These are phyloP conservation scores for Amphiprion percula DNA, from an alignment of 2,113 vertebrate species.

Conservation along the genomic window DNA sequence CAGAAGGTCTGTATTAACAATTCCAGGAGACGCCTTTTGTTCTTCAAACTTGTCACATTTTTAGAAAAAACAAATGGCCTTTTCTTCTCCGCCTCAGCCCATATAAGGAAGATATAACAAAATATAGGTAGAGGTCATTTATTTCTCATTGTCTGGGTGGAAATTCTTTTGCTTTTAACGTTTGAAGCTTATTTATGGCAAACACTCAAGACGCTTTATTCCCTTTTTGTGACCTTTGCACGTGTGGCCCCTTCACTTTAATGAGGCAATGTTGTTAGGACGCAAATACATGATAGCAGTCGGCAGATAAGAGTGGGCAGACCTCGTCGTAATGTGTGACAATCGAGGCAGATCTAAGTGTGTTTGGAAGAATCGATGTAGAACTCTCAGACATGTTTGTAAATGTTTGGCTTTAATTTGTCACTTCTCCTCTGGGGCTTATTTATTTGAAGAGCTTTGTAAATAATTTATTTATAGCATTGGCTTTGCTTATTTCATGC, in stretches of 20 bases:
- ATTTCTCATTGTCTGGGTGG: background rate
- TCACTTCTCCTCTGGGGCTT: conserved; percentile 1
- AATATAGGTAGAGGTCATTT: background rate
- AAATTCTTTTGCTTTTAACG: background rate
- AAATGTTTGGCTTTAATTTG: conserved; percentile 48
- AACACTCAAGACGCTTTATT: conserved; percentile 15
- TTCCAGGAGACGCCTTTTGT: conserved; percentile 15
- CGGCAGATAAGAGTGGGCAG: conserved; percentile 56
- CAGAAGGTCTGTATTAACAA: conserved; percentile 38
- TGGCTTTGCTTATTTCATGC: background rate
- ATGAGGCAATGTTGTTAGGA: conserved; percentile 50
- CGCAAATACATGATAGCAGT: conserved; percentile 43
- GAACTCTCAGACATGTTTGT: conserved; percentile 23
- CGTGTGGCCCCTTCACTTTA: conserved; percentile 62
- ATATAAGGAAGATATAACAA: background rate
- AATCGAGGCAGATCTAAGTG: background rate
- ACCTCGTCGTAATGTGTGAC: conserved; percentile 41
- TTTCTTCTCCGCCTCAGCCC: background rate
- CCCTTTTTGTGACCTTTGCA: conserved; percentile 55
- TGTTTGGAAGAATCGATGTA: conserved; percentile 30
- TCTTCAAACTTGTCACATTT: conserved; percentile 11
- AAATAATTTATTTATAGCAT: conserved; percentile 18
- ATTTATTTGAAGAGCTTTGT: conserved; percentile 5
- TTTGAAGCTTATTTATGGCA: conserved; percentile 11
- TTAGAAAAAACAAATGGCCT: background rate